Conservation (phyloP, 2,888 invertebrate genomes). For the Amphiduros pacificus region DNA sequence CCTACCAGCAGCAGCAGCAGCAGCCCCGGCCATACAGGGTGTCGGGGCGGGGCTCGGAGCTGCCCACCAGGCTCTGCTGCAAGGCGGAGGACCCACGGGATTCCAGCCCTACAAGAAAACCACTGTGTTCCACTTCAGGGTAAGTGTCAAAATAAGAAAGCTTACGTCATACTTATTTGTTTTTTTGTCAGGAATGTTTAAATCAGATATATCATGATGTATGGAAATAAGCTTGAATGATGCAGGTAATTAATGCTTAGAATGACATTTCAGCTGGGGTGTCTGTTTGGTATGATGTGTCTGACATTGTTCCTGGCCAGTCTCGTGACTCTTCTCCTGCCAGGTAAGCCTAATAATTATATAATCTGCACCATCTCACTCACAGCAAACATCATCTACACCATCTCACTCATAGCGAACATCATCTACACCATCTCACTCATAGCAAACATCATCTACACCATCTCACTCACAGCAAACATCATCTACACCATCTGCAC, state of each 20-base stretch:
- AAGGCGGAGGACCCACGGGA: slow-evolving; percentile 75
- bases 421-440: too few relatives aligned
- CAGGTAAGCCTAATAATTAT: slow-evolving; percentile 61
- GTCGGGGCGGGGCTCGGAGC: slow-evolving; percentile 67
- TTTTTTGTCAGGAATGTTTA: too few relatives aligned
- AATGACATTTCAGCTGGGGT: slow-evolving; percentile 54
- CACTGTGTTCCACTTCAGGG: slow-evolving; percentile 72
- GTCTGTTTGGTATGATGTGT: slow-evolving; percentile 77
- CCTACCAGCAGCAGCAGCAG: slow-evolving; percentile 28
- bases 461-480: too few relatives aligned
- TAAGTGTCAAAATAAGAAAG: slow-evolving; percentile 35
- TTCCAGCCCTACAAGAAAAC: slow-evolving; percentile 90
- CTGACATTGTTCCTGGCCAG: slow-evolving; percentile 83
- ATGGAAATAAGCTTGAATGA: too few relatives aligned
- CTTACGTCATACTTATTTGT: too few relatives aligned
- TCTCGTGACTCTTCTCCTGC: slow-evolving; percentile 81
- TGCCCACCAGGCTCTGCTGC: slow-evolving; percentile 85
- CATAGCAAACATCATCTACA: too few relatives aligned
- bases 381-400: too few relatives aligned
- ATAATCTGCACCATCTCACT: background rate
- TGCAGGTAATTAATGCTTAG: too few relatives aligned
- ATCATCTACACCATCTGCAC: too few relatives aligned
- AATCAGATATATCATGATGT: too few relatives aligned
- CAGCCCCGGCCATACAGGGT: background rate
- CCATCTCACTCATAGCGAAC: too few relatives aligned